phyloP scores from a whole-genome alignment of 2,113 vertebrate species.

The Nibea albiflora region DNA sequence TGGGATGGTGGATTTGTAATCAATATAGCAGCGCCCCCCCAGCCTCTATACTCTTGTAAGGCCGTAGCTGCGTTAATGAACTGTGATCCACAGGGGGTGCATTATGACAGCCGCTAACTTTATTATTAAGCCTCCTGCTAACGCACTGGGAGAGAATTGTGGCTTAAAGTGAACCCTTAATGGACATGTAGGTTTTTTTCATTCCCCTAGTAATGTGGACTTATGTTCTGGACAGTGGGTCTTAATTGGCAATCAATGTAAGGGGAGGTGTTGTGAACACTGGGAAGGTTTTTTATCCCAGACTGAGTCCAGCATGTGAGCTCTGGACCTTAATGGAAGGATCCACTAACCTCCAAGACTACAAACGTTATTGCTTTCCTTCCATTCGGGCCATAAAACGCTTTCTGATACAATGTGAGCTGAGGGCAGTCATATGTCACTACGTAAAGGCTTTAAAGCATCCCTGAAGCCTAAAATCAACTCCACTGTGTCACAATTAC shows the following conservation, averaged over 20 bases:
- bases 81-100: conserved; percentile 71
- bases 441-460: conserved; percentile 35
- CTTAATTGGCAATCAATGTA: conserved; percentile 75
- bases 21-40: conserved; percentile 62
- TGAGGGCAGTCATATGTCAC: conserved; percentile 37
- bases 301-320: conserved; percentile 41
- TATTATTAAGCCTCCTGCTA: conserved; percentile 71
- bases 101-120: conserved; percentile 77
- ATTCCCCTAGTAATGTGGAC: conserved; percentile 69
- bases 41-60: conserved; percentile 56
- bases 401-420: conserved; percentile 22
- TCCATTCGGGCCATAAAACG: conserved; percentile 39
- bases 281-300: conserved; percentile 10
- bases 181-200: conserved; percentile 58
- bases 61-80: conserved; percentile 75
- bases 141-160: conserved; percentile 49
- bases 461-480: conserved; percentile 33
- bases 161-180: conserved; percentile 75
- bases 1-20: conserved; percentile 58
- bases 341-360: conserved; percentile 30
- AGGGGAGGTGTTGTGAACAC: conserved; percentile 52
- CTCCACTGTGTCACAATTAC: conserved; percentile 45
- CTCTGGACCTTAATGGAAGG: conserved; percentile 41
- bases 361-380: conserved; percentile 49
- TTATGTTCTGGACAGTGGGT: conserved; percentile 61